A percentile compares a stretch with the other conserved stretches of the same genome.
Conservation (phyloP, 2,113 vertebrate genomes). For the Bos indicus region DNA sequence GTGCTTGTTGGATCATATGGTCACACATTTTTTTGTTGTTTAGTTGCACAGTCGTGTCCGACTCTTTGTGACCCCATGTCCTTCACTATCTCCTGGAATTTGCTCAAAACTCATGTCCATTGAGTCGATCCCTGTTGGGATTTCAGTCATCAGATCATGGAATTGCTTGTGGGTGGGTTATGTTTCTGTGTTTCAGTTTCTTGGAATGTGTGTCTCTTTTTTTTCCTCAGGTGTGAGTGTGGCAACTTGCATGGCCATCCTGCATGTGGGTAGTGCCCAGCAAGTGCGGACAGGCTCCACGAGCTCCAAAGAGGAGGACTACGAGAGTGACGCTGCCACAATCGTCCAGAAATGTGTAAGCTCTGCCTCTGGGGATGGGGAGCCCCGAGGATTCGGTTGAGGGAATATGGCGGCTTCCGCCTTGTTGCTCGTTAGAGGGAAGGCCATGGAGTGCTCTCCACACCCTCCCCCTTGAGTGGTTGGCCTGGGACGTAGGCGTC, state of each 20-base stretch:
- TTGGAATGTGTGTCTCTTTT: background rate
- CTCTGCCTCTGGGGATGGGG: background rate
- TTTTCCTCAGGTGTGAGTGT: conserved; percentile 91
- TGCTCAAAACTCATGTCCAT: too few species aligned
- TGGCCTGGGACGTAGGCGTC: background rate
- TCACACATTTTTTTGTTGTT: background rate
- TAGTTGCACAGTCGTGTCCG: background rate
- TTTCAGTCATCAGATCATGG: background rate
- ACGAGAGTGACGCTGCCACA: conserved; percentile 97
- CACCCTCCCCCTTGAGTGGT: background rate
- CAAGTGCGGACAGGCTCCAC: conserved; percentile 94
- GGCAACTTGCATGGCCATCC: conserved; percentile 98
- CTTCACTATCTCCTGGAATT: background rate
- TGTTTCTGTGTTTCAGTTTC: background rate
- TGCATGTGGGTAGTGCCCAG: conserved; percentile 94
- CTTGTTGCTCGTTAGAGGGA: background rate
- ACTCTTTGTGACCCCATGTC: background rate
- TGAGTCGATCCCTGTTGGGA: background rate
- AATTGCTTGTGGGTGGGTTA: background rate
- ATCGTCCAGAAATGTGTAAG: conserved; percentile 99
- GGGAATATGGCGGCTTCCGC: background rate
- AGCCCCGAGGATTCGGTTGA: background rate
- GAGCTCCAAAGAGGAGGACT: conserved; percentile 97
- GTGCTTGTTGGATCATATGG: background rate
- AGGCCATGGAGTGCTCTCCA: background rate